These are phyloP conservation scores for Phthorimaea operculella DNA, from an alignment of 1,140 invertebrate genomes.

Conservation along the genomic window DNA sequence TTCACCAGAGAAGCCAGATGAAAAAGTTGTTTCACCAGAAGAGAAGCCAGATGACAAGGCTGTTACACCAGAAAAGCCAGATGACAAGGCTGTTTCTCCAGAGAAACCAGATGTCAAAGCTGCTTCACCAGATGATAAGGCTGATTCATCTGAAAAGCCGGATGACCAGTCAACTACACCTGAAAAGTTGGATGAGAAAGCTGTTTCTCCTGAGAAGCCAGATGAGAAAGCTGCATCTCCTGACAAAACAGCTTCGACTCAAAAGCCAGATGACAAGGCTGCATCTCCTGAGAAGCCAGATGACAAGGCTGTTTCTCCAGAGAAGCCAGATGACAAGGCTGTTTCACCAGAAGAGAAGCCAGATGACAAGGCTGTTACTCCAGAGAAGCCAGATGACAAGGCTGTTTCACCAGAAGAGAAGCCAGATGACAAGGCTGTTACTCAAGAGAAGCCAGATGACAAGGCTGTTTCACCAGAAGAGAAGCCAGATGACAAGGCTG, in stretches of 20 bases:
- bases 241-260: neutral
- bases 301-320: neutral
- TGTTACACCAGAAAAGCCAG: too few species aligned
- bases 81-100: too few species aligned
- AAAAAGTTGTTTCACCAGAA: neutral
- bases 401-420: neutral
- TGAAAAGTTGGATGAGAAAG: neutral
- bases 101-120: too few species aligned
- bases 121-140: neutral
- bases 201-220: neutral
- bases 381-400: constrained; percentile 2
- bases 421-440: neutral
- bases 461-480: neutral
- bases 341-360: neutral
- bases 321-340: neutral
- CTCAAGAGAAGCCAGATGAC: neutral
- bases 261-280: neutral
- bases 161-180: neutral
- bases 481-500: neutral
- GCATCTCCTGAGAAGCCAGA: neutral
- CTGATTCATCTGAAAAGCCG: neutral
- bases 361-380: neutral
- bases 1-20: neutral
- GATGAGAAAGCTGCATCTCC: neutral
- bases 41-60: too few species aligned